Base-by-base conservation (phyloP, 2,797 vertebrate genomes). In the Danio albolineatus region DNA sequence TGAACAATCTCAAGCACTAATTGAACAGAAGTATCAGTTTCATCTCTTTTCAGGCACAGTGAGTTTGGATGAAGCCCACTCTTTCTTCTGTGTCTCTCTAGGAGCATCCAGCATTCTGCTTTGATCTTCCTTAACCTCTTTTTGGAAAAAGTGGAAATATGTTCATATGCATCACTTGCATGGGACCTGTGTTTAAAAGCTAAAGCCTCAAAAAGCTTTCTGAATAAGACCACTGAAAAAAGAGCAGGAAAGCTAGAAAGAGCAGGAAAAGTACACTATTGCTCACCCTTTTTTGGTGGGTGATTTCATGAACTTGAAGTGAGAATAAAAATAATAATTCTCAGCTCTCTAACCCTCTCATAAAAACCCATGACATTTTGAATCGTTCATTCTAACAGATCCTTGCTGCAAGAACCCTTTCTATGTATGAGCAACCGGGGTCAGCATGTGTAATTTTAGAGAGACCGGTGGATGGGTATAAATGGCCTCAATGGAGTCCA, bases 331-430 rank as follows among this genome's bases (percentile, higher is more conserved):
- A 88, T 88, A 90, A 89, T 91, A 81, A 90, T 88, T 84, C 85
- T 83, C 89, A 89, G 72, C 84, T 86, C 80, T 64, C 51, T 72
- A 82, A 65, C 56, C 76, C 76, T 79, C 44, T 83, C 76, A 86
- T 90, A 90, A 85, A 87, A 91, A 88, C 73, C 65, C 80, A 90
- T 90, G 87, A 88, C 86, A 87, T 75, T 83, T 84, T 90, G 86
- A 90, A 86, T 92, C 87, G 86, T 86, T 88, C 87, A 85, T 87
- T 88, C 84, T 85, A 85, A 88, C 86, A 83, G 85, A 87, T 84
- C 83, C 78, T 82, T 86, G 60, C 56, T 67, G 84, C 83, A 73
- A 71, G 81, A 56, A 72, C 56, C 62, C 60, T 85, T 87, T 88
- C 87, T 73, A 85, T 86, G 82, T 83, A 76, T 77, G 85, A 87